These are phyloP conservation scores for Polydrusus pterygomalis DNA, from an alignment of 2,888 invertebrate genomes.

Conservation along the genomic window DNA sequence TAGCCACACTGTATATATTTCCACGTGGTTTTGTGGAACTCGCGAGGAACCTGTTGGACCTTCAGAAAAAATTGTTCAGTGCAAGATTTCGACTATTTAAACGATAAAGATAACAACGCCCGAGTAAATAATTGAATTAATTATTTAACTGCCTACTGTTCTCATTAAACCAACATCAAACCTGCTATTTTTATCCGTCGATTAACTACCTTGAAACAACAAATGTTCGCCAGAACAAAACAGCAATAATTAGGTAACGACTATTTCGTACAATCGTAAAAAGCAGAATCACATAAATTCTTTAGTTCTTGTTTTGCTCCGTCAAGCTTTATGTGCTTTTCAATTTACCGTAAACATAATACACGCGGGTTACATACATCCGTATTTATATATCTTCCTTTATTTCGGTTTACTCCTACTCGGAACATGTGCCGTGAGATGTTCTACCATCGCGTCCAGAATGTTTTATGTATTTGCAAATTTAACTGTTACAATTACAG, in stretches of 20 bases:
- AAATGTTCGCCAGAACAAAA: conserved; percentile 46
- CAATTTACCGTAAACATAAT: conserved; percentile 35
- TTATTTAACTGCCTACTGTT: conserved; percentile 17
- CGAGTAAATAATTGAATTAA: conserved; percentile 13
- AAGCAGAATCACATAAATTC: conserved; percentile 46
- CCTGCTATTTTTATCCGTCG: conserved; percentile 16
- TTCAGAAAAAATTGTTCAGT: too few relatives aligned
- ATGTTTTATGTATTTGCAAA: too few relatives aligned
- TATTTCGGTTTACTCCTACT: conserved; percentile 6
- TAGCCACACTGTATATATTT: too few relatives aligned
- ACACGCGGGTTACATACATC: conserved; percentile 13
- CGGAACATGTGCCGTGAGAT: background rate
- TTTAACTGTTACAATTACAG: too few relatives aligned
- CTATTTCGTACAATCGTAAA: conserved; percentile 47
- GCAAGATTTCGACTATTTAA: too few relatives aligned
- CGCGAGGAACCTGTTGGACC: too few relatives aligned
- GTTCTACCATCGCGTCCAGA: too few relatives aligned
- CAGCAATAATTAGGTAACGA: conserved; percentile 48
- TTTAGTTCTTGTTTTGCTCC: conserved; percentile 39
- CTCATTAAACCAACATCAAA: conserved; percentile 13
- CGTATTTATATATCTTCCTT: conserved; percentile 33
- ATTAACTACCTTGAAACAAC: conserved; percentile 41
- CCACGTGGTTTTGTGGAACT: too few relatives aligned
- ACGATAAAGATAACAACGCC: background rate
- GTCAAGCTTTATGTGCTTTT: conserved; percentile 32